Evolutionary conservation across 2,888 invertebrate genomes (phyloP), one percentile per base, ranked within the genome.

Genomic region (Clivina fossor): DNA sequence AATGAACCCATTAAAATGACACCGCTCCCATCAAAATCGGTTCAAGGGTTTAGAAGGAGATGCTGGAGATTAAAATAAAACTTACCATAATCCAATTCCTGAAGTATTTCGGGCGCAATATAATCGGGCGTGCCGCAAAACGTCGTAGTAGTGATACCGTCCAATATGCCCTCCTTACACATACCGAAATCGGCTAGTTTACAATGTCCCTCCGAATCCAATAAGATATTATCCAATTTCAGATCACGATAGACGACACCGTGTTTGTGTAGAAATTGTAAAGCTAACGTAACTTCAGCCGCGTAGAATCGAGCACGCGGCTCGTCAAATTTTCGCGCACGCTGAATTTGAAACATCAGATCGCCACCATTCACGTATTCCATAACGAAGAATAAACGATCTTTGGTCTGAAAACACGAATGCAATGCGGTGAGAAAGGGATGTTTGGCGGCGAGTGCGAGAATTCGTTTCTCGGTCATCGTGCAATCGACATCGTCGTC

Each of bases 41-140:
- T n/a, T n/a, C n/a, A n/a, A n/a, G n/a, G n/a, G n/a, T n/a, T n/a
- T n/a, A n/a, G n/a, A n/a, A n/a, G n/a, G n/a, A n/a, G n/a, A n/a
- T n/a, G n/a, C n/a, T n/a, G n/a, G n/a, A n/a, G n/a, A n/a, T n/a
- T n/a, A n/a, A n/a, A 13, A 30, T 9, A 37, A 11, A 53, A 37
- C 53, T 35, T 28, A 44, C 50, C 49, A 38, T 46, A 57, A 54
- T 56, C 53, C 30, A 56, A 32, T 32, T 68, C 69, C 64, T 74
- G 73, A 48, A 74, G 63, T 51, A 73, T 72, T 61, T 97, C 97
- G 2, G 98, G 98, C 28, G 98, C 98, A 63, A 99, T 99, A 74
- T 99, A 99, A 75, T 99, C 98, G 1, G 97, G 97, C 32, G 97
- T 98, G n/a, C 98, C 98, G 75, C 98, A 99, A 77, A 99, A 99